phyloP scores from a whole-genome alignment of 2,113 vertebrate genomes.

The Rutilus rutilus region DNA sequence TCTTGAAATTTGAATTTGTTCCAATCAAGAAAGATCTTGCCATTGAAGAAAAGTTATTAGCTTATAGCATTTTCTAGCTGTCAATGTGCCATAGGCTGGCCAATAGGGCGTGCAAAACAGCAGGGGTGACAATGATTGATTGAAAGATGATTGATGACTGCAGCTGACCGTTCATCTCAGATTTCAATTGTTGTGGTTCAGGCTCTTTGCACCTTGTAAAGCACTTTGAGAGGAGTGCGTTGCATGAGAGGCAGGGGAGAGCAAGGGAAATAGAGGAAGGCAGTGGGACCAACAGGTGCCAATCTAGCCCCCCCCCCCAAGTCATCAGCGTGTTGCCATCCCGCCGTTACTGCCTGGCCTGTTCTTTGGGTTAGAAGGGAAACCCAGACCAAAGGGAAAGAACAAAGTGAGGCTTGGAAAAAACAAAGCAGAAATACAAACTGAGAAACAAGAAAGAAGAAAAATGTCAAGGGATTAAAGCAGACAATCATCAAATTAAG shows the following conservation, averaged over 20 bases:
- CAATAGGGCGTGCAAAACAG: neutral
- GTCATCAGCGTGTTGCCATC: constrained; percentile 13
- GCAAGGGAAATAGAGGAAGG: constrained; percentile 34
- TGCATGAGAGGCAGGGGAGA: constrained; percentile 17
- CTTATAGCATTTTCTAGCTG: neutral
- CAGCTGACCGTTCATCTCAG: constrained; percentile 75
- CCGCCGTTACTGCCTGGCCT: constrained; percentile 11
- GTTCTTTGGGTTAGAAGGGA: constrained; percentile 16
- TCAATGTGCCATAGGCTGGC: constrained; percentile 56
- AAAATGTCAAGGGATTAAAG: neutral
- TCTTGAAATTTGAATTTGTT: neutral
- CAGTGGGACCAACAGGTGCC: constrained; percentile 71
- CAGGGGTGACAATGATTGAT: constrained; percentile 74
- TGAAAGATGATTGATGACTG: constrained; percentile 74
- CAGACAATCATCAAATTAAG: neutral
- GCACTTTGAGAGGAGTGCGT: constrained; percentile 64
- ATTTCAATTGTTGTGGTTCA: constrained; percentile 76
- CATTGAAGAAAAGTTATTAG: neutral
- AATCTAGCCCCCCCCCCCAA: constrained; percentile 17
- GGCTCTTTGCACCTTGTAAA: constrained; percentile 81
- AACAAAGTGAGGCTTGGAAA: constrained; percentile 16
- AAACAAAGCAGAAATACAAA: constrained; percentile 6
- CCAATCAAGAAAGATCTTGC: neutral
- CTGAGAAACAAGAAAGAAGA: neutral
- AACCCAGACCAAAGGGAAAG: neutral